These are phyloP conservation scores for Caenorhabditis macrosperma DNA, from an alignment of 2,888 invertebrate genomes.

Conservation along the genomic window DNA sequence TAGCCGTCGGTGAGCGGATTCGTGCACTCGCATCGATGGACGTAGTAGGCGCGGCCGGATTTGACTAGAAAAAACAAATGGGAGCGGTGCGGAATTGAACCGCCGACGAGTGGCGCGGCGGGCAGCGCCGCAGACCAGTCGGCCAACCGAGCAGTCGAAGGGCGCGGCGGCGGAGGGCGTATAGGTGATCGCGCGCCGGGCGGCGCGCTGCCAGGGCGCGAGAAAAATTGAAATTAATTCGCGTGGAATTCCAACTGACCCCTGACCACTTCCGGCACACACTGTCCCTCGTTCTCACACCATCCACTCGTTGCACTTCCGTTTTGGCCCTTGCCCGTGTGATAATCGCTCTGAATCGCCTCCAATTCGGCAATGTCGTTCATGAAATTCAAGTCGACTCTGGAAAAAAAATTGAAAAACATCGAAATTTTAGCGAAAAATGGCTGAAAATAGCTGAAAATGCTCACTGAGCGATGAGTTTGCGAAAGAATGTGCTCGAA, in stretches of 20 bases:
- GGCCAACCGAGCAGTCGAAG: too few species aligned
- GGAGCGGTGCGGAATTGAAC: background rate
- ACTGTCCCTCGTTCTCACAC: slow-evolving; percentile 52
- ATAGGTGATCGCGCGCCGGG: too few species aligned
- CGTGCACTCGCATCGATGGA: slow-evolving; percentile 47
- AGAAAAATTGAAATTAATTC: background rate
- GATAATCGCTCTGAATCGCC: slow-evolving; percentile 18
- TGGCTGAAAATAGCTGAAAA: background rate
- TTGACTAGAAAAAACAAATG: slow-evolving; percentile 24
- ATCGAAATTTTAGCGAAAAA: too few species aligned
- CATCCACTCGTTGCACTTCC: slow-evolving; percentile 15
- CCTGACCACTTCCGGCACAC: slow-evolving; percentile 45
- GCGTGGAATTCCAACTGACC: too few species aligned
- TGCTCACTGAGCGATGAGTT: background rate
- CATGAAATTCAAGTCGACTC: slow-evolving; percentile 22
- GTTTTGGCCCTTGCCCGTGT: slow-evolving; percentile 23
- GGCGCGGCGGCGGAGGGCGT: too few species aligned
- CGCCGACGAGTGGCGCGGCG: background rate
- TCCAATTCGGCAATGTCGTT: slow-evolving; percentile 19
- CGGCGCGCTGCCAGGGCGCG: too few species aligned
- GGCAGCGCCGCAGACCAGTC: too few species aligned
- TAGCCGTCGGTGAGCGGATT: slow-evolving; percentile 42
- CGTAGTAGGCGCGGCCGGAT: slow-evolving; percentile 22
- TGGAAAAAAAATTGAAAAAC: too few species aligned
- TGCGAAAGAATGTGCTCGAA: slow-evolving; percentile 16